These are phyloP conservation scores for Leucophenga maculata DNA, from an alignment of 2,888 invertebrate genomes.

Conservation along the genomic window DNA sequence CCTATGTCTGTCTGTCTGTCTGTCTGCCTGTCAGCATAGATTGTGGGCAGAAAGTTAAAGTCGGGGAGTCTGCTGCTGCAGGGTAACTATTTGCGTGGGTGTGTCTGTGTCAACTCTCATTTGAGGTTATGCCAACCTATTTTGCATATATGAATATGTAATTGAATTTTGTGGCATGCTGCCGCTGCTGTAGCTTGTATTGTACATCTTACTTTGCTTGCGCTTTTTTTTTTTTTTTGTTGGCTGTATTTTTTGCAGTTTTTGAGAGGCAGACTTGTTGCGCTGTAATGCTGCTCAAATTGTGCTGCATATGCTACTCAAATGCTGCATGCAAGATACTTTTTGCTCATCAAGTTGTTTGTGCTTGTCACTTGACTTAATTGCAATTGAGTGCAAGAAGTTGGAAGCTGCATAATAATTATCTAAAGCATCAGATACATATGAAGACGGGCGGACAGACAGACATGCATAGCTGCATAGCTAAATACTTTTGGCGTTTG, in stretches of 20 bases:
- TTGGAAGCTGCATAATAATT: slow-evolving; percentile 57
- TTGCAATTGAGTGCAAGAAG: slow-evolving; percentile 47
- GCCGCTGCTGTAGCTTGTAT: slow-evolving; percentile 25
- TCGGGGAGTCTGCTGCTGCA: slow-evolving; percentile 2
- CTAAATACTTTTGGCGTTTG: background rate
- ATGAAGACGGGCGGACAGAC: background rate
- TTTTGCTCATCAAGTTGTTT: slow-evolving; percentile 14
- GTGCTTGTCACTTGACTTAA: slow-evolving; percentile 59
- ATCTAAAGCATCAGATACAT: slow-evolving; percentile 49
- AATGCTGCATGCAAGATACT: background rate
- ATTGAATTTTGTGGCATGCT: slow-evolving; percentile 63
- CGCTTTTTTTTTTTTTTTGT: slow-evolving; percentile 30
- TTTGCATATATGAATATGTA: slow-evolving; percentile 63
- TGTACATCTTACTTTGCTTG: background rate
- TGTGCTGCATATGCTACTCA: background rate
- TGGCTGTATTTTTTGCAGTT: too few species aligned
- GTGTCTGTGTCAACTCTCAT: slow-evolving; percentile 55
- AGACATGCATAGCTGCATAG: slow-evolving; percentile 20
- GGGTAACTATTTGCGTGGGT: slow-evolving; percentile 28
- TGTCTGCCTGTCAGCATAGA: background rate
- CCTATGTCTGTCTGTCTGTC: slow-evolving; percentile 34
- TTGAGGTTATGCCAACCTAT: slow-evolving; percentile 37
- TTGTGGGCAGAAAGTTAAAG: background rate
- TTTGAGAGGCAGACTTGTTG: slow-evolving; percentile 38
- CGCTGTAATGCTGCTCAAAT: slow-evolving; percentile 18